Evolutionary conservation across 1,140 invertebrate genomes (phyloP).

Genomic region (Drosophila obscura): DNA sequence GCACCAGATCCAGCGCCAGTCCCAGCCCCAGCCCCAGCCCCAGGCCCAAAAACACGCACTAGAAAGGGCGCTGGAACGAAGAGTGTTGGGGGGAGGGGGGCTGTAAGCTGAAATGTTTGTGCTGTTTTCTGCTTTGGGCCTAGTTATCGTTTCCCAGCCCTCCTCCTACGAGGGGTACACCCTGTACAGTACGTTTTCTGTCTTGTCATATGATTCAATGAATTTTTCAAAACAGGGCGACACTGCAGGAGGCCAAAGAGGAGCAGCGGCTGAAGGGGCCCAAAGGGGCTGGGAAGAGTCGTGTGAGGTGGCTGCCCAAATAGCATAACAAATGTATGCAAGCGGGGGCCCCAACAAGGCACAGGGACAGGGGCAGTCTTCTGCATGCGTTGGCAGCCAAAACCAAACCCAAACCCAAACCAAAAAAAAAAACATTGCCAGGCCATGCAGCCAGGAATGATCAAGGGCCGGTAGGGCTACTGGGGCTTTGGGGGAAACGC

Average conservation of each 20-base stretch:
- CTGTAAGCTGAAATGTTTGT: conserved; percentile 65
- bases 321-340: conserved; percentile 77
- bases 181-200: conserved; percentile 38
- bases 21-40: conserved; percentile 7
- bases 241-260: background rate
- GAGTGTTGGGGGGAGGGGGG: too few relatives aligned
- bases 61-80: background rate
- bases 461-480: background rate
- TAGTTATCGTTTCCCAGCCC: conserved; percentile 30
- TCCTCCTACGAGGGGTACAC: background rate
- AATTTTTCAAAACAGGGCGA: conserved; percentile 64
- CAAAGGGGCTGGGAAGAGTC: background rate
- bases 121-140: conserved; percentile 39
- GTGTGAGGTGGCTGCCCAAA: conserved; percentile 42
- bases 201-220: conserved; percentile 75
- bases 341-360: conserved; percentile 28
- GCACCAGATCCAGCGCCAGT: background rate
- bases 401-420: background rate
- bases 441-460: too few relatives aligned
- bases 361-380: conserved; percentile 23
- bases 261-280: background rate
- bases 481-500: too few relatives aligned
- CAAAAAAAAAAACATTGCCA: conserved; percentile 16
- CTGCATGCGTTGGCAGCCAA: conserved; percentile 46
- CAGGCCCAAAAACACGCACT: conserved; percentile 55